Percentiles rank a stretch among this genome's conserved stretches.
phyloP scores from a whole-genome alignment of 2,797 vertebrate species.

The Allochrocebus solatus region DNA sequence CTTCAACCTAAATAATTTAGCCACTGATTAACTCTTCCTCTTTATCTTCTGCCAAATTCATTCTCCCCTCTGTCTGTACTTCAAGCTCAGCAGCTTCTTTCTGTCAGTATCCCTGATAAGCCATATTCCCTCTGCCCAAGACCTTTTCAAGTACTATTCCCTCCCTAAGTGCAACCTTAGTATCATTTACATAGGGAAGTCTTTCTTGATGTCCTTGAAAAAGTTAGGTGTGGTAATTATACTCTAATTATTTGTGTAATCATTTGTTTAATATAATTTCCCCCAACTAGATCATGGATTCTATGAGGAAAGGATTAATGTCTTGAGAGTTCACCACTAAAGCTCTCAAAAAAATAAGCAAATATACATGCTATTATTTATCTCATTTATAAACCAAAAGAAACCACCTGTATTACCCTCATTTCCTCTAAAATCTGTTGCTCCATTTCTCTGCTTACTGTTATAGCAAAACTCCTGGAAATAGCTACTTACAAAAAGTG shows the following conservation, averaged over 20 bases:
- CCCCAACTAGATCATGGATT: background rate
- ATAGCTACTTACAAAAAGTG: background rate
- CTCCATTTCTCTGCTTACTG: background rate
- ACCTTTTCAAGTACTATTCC: background rate
- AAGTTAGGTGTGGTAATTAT: background rate
- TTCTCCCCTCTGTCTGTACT: background rate
- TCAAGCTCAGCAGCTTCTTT: background rate
- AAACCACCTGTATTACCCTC: background rate
- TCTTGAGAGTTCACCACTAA: background rate
- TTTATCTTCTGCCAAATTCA: background rate
- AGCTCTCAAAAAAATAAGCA: background rate
- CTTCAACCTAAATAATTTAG: background rate
- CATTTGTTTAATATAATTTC: background rate
- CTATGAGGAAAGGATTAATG: background rate
- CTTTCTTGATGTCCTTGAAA: background rate
- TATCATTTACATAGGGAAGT: background rate
- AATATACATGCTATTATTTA: background rate
- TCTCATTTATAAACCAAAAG: background rate
- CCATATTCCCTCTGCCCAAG: background rate
- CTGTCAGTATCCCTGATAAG: background rate
- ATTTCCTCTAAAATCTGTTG: background rate
- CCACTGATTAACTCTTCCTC: background rate
- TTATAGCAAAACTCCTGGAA: background rate
- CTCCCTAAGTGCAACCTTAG: background rate
- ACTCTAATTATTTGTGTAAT: background rate